These are phyloP conservation scores for Eulimnadia texana DNA, from an alignment of 1,140 invertebrate species.

Conservation along the genomic window DNA sequence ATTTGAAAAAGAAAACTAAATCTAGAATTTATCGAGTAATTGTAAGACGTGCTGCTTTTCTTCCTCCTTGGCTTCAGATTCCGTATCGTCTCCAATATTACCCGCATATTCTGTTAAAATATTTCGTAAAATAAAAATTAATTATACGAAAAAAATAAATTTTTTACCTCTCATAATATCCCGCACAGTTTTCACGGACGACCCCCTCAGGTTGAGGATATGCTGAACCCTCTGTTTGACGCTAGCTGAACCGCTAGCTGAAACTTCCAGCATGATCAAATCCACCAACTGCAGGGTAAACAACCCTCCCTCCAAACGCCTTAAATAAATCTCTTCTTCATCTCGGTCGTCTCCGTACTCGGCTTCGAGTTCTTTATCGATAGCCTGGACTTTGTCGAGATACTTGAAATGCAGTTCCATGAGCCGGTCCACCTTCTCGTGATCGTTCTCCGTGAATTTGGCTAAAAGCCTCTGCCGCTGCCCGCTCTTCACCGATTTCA, in stretches of 20 bases:
- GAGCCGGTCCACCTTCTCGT: constrained; percentile 93
- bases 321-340: constrained; percentile 74
- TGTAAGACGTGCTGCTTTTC: constrained; percentile 85
- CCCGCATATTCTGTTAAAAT: constrained; percentile 89
- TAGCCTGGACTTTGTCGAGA: constrained; percentile 75
- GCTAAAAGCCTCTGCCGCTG: constrained; percentile 77
- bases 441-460: constrained; percentile 97
- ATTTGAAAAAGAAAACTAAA: no score
- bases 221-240: constrained; percentile 79
- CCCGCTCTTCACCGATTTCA: constrained; percentile 77
- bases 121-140: constrained; percentile 18
- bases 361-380: constrained; percentile 59
- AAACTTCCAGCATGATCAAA: constrained; percentile 87
- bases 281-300: constrained; percentile 93
- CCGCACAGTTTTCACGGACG: constrained; percentile 83
- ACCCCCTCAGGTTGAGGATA: constrained; percentile 74
- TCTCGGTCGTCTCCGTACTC: constrained; percentile 39
- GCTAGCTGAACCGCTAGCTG: constrained; percentile 50
- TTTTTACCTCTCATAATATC: constrained; percentile 76
- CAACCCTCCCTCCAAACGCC: constrained; percentile 75
- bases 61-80: constrained; percentile 63
- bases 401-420: constrained; percentile 97
- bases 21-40: constrained; percentile 89
- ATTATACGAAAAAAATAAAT: constrained; percentile 3
- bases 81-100: constrained; percentile 77